These are phyloP conservation scores for Drusus annulatus DNA, from an alignment of 1,140 invertebrate genomes.

Conservation along the genomic window DNA sequence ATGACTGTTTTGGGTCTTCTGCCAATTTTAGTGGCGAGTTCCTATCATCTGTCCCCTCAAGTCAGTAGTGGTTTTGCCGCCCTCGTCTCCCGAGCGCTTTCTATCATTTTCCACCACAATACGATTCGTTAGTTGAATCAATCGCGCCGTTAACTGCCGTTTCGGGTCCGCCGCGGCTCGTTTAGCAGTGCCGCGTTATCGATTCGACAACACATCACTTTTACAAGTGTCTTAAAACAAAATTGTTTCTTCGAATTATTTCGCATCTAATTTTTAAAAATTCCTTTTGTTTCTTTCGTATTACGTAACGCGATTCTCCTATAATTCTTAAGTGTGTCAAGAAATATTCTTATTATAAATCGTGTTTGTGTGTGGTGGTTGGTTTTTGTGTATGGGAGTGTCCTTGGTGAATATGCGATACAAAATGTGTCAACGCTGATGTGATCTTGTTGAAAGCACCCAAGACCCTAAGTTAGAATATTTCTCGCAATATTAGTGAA, in stretches of 20 bases:
- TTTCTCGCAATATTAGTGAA: not conserved
- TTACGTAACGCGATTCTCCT: not conserved
- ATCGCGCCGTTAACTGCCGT: not conserved
- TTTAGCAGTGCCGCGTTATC: not conserved
- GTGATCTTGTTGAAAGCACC: not conserved
- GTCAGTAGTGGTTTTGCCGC: constrained; percentile 23
- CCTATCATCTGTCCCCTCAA: not conserved
- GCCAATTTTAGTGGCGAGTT: constrained; percentile 21
- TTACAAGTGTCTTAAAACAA: not conserved
- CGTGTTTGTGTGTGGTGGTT: constrained; percentile 12
- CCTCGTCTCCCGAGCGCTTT: constrained; percentile 31
- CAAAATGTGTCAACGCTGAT: constrained; percentile 17
- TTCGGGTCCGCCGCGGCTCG: constrained; percentile 1
- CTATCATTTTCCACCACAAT: constrained; percentile 14
- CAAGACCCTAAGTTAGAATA: not conserved
- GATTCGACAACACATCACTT: not conserved
- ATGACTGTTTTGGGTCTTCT: constrained; percentile 32
- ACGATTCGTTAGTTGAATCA: not conserved
- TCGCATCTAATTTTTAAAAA: not conserved
- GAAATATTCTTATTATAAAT: too few species aligned
- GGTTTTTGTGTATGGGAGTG: not conserved
- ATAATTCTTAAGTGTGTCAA: not conserved
- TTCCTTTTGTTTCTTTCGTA: not conserved
- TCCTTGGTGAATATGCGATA: constrained; percentile 37
- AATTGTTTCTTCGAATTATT: not conserved